phyloP scores from a whole-genome alignment of 1,140 invertebrate species.

The Ceratitis capitata region DNA sequence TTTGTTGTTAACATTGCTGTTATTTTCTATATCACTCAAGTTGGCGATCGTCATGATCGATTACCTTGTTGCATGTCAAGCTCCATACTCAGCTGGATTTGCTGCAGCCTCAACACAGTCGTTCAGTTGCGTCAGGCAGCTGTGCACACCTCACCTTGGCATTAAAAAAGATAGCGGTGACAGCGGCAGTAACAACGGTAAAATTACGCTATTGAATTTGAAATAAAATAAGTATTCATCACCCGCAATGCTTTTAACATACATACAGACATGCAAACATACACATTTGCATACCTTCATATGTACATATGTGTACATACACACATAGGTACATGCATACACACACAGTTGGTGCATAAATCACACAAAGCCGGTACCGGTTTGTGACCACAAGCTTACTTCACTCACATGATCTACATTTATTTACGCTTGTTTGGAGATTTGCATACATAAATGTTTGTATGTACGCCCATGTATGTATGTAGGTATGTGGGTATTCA shows the following conservation, averaged over 20 bases:
- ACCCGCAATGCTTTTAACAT: no score
- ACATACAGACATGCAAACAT: no score
- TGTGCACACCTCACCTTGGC: constrained; percentile 23
- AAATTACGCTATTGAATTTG: background rate
- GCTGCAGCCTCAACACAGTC: background rate
- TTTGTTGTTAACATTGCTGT: background rate
- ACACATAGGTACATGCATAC: background rate
- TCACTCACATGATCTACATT: background rate
- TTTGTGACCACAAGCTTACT: background rate
- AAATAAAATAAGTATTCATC: constrained; percentile 3
- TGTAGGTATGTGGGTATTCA: background rate
- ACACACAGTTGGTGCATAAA: background rate
- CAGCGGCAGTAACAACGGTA: background rate
- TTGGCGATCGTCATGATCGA: constrained; percentile 17
- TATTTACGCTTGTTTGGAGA: background rate
- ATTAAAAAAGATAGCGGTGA: background rate
- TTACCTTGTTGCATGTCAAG: constrained; percentile 26
- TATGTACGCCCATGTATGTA: background rate
- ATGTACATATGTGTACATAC: no score
- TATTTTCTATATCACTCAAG: background rate
- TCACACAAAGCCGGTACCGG: constrained; percentile 12
- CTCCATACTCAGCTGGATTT: background rate
- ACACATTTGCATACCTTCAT: background rate
- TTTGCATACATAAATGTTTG: background rate
- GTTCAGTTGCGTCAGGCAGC: background rate